Conservation (phyloP, 2,113 vertebrate genomes). For the Cariama cristata region DNA sequence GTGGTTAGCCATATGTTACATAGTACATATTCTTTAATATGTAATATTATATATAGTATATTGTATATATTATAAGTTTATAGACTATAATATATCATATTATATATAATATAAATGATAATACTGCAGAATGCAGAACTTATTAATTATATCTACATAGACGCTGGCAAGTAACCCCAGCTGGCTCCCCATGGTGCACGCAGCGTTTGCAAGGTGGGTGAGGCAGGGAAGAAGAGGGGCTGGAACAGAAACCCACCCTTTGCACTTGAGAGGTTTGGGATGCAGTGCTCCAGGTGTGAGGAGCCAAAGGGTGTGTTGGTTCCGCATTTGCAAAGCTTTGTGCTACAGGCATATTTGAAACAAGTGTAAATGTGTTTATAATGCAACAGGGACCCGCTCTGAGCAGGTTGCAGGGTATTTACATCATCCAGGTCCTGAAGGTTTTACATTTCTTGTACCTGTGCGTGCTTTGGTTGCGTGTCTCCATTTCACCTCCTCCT, state of each 20-base stretch:
- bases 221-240: background rate
- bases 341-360: background rate
- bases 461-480: background rate
- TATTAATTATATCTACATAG: background rate
- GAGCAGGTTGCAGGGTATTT: background rate
- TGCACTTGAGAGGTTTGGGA: background rate
- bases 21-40: background rate
- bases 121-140: background rate
- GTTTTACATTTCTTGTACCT: constrained; percentile 31
- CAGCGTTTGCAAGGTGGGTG: background rate
- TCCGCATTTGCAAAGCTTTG: constrained; percentile 45
- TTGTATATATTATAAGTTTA: background rate
- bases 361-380: background rate
- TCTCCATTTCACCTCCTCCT: background rate
- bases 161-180: background rate
- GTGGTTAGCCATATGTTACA: background rate
- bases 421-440: background rate
- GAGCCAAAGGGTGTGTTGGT: constrained; percentile 19
- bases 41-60: background rate
- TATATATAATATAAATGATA: background rate
- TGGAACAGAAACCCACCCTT: constrained; percentile 30
- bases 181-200: background rate
- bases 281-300: background rate
- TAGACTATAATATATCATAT: background rate
- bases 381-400: background rate